phyloP scores from a whole-genome alignment of 1,140 invertebrate species.

The Leguminivora glycinivorella region DNA sequence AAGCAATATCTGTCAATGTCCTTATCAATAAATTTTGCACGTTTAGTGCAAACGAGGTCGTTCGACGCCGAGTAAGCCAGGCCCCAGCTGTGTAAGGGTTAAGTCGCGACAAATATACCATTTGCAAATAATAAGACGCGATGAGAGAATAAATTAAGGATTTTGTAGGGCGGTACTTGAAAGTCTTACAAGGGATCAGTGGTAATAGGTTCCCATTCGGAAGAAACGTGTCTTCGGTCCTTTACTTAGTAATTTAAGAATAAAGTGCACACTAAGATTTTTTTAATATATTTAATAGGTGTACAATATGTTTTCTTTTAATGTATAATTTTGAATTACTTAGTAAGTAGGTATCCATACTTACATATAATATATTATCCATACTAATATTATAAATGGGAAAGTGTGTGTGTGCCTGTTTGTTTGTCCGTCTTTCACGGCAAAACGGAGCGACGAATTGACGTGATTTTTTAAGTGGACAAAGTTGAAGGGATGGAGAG shows the following conservation, averaged over 20 bases:
- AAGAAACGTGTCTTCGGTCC: not conserved
- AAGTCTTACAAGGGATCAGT: constrained; percentile 10
- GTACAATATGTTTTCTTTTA: too few species aligned
- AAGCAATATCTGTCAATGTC: constrained; percentile 78
- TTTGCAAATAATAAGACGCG: constrained; percentile 79
- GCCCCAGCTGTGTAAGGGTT: constrained; percentile 77
- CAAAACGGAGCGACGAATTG: too few species aligned
- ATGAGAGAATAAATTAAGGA: constrained; percentile 77
- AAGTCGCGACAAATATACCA: constrained; percentile 78
- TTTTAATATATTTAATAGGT: too few species aligned
- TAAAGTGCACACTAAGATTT: not conserved
- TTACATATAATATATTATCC: too few species aligned
- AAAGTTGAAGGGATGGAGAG: too few species aligned
- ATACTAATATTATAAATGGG: too few species aligned
- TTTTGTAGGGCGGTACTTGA: constrained; percentile 37
- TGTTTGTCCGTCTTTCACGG: too few species aligned
- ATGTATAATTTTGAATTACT: too few species aligned
- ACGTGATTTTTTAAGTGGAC: too few species aligned
- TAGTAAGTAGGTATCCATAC: too few species aligned
- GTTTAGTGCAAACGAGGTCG: constrained; percentile 72
- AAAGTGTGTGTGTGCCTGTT: too few species aligned
- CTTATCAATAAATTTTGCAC: constrained; percentile 77
- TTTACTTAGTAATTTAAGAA: not conserved
- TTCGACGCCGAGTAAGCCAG: constrained; percentile 67
- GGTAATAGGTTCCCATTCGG: constrained; percentile 10